Conservation (phyloP, 2,113 vertebrate species). For the Boleophthalmus pectinirostris region DNA sequence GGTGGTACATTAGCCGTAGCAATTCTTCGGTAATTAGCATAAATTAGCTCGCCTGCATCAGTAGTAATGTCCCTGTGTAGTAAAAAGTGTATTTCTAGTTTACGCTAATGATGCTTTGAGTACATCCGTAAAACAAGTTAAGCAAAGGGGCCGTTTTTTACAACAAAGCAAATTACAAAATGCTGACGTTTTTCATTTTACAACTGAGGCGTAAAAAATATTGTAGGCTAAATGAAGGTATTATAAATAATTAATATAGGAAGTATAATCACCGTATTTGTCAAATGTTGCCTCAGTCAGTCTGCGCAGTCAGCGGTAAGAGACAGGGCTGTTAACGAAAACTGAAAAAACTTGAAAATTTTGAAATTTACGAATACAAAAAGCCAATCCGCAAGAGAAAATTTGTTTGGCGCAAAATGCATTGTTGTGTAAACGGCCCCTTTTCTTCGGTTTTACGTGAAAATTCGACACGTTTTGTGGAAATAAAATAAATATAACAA, state of each 20-base stretch:
- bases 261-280: conserved; percentile 2
- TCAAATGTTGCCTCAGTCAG: background rate
- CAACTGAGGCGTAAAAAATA: background rate
- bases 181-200: background rate
- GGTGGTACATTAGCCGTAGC: conserved; percentile 49
- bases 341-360: background rate
- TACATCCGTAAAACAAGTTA: background rate
- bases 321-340: background rate
- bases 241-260: background rate
- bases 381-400: background rate
- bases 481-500: background rate
- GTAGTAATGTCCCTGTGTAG: background rate
- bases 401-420: background rate
- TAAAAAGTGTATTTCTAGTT: background rate
- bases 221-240: background rate
- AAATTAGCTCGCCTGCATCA: background rate
- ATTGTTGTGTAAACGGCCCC: background rate
- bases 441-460: background rate
- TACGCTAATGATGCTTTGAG: background rate
- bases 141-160: background rate
- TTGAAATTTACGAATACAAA: background rate
- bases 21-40: conserved; percentile 17
- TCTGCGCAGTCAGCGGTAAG: conserved; percentile 3
- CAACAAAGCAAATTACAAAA: background rate
- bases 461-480: background rate